Evolutionary conservation across 2,888 invertebrate species (phyloP), one percentile per base, ranked within the genome.

Genomic region (Yponomeuta cagnagella): DNA sequence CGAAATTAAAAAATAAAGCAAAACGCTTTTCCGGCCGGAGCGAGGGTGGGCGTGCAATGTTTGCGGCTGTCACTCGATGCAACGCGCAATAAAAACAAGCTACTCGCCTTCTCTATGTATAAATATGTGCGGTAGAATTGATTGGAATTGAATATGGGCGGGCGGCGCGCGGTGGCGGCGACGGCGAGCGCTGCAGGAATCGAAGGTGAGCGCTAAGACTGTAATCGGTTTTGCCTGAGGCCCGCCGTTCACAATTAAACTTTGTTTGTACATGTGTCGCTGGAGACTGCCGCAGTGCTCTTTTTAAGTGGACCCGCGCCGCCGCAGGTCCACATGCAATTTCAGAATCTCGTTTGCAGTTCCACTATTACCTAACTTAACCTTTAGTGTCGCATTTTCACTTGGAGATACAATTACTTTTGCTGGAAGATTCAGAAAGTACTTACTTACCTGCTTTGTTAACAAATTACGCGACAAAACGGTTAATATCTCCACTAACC

Each of bases 141-240:
- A 92, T 92, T 92, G 92, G 90, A 90, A 92, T 89, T 89, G 92
- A 90, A 91, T 90, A 86, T 88, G 87, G 85, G 87, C 83, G 86
- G 87, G 85, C 82, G 81, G 81, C 74, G 72, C 4, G 52, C 52
- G 15, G 52, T 15, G 86, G 85, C 82, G 81, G 81, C 74, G 72
- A 76, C 71, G 71, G 75, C 76, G 72, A 77, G 74, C 71, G 79
- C 77, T 77, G 78, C 81, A 82, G 86, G 87, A 86, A 89, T 89
- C 90, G 90, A 90, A 92, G 91, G 92, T 92, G 90, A 90, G 86
- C 79, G 87, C 88, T 91, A 92, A 92, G 92, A 91, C 90, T 90
- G 90, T 91, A 92, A 92, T 92, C 92, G 90, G 89, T 90, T 90
- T 91, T 89, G 87, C 90, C 83, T 82, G 85, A 58, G 85, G 87